Evolutionary conservation across 2,888 invertebrate species (phyloP), one percentile per base, ranked within the genome.

Genomic region (Eugnorisma glareosa): DNA sequence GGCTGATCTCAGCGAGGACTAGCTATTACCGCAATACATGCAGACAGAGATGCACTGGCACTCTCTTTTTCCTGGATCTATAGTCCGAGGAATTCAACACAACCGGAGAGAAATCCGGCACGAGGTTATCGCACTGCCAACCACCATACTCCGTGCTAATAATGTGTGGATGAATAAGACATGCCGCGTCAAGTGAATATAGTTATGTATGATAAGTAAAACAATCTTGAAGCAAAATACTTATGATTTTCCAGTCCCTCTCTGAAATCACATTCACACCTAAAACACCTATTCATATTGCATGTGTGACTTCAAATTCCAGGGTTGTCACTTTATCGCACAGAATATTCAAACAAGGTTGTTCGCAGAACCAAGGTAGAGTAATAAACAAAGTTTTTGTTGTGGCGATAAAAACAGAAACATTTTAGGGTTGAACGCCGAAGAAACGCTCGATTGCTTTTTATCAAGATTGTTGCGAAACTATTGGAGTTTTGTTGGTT

Each of bases 401-500:
- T n/a, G 59, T 37, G 77, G 64, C 73, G 67, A 67, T 76, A 78
- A 84, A 84, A 85, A 85, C 78, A 31, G 66, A 76, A 71, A 76
- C 77, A 74, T 81, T 88, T 83, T 75, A 83, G 76, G 67, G 81
- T 75, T 74, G 59, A 79, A 76, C 69, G 67, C 67, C 48, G 83
- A 64, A 77, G 79, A 79, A 87, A 61, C 80, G 54, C 70, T 86
- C 83, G 77, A 87, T 90, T 83, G 88, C 83, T 77, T 85, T 87
- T 88, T 82, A 90, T 89, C 83, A 88, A 90, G 90, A 90, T 90
- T 88, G 90, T 89, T 90, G 67, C 66, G 7, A 54, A 90, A 90
- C 89, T 90, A 90, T 90, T 85, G 82, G 72, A 84, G 72, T 86
- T 82, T 81, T 75, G 79, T 79, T 51, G 77, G 84, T 84, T 80